These are phyloP conservation scores for Pica pica DNA, from an alignment of 2,113 vertebrate species.

Conservation along the genomic window DNA sequence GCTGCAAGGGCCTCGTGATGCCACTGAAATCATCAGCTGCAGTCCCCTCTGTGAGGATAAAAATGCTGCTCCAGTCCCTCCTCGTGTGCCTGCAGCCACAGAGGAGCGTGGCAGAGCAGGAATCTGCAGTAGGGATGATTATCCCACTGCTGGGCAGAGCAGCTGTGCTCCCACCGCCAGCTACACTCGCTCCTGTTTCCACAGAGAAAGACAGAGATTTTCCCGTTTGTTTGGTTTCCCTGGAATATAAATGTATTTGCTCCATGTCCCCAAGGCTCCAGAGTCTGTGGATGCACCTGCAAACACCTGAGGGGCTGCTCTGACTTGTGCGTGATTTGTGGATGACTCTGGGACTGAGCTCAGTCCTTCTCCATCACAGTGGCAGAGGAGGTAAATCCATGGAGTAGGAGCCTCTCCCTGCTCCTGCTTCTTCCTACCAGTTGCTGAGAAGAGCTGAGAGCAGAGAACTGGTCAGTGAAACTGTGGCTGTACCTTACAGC, in stretches of 20 bases:
- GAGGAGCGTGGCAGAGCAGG: not conserved
- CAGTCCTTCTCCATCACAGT: not conserved
- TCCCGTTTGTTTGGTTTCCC: not conserved
- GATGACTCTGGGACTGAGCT: not conserved
- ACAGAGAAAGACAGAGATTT: not conserved
- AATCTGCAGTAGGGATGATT: not conserved
- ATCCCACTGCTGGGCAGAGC: not conserved
- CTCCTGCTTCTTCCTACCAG: not conserved
- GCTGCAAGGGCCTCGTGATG: not conserved
- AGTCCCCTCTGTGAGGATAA: not conserved
- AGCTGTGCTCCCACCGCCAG: not conserved
- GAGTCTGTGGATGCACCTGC: not conserved
- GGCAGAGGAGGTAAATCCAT: not conserved
- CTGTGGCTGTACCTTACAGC: fast-evolving
- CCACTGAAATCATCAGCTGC: not conserved
- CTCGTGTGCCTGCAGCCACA: not conserved
- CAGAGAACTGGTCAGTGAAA: not conserved
- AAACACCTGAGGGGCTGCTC: not conserved
- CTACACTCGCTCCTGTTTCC: not conserved
- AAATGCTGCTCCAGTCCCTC: not conserved
- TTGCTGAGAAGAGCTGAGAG: not conserved
- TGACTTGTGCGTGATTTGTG: not conserved
- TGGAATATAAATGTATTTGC: not conserved
- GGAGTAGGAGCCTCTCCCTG: not conserved
- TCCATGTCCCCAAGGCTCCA: not conserved